phyloP scores from a whole-genome alignment of 2,888 invertebrate genomes.

The Tachystola acroxantha region DNA sequence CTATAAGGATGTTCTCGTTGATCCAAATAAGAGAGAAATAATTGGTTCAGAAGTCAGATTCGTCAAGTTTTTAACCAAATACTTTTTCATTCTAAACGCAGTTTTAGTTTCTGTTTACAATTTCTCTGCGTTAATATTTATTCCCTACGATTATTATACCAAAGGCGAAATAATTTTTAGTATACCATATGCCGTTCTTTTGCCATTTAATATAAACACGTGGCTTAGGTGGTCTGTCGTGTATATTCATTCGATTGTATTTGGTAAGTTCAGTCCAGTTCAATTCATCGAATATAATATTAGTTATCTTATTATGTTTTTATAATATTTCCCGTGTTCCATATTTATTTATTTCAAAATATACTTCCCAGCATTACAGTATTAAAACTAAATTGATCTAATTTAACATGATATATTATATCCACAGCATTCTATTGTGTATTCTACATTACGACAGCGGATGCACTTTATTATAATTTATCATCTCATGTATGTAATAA shows the following conservation, averaged over 20 bases:
- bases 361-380: background rate
- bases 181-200: constrained; percentile 45
- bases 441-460: constrained; percentile 43
- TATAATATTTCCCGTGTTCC: background rate
- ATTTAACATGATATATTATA: background rate
- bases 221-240: constrained; percentile 45
- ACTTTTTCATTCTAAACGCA: constrained; percentile 47
- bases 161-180: constrained; percentile 29
- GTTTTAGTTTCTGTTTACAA: constrained; percentile 53
- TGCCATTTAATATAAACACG: constrained; percentile 46
- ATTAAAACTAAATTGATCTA: background rate
- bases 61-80: constrained; percentile 41
- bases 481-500: constrained; percentile 54
- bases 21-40: constrained; percentile 26
- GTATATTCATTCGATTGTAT: constrained; percentile 36
- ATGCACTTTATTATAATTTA: constrained; percentile 49
- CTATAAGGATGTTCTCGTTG: constrained; percentile 29
- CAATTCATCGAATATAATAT: background rate
- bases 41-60: constrained; percentile 34
- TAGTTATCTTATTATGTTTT: background rate
- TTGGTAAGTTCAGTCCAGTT: constrained; percentile 34
- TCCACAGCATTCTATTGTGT: constrained; percentile 50
- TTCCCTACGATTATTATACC: constrained; percentile 35
- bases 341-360: too few species aligned
- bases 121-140: constrained; percentile 44